A percentile compares a stretch with the other conserved stretches of the same genome.
Conservation (phyloP, 1,140 invertebrate species). For the Nasonia longicornis region DNA sequence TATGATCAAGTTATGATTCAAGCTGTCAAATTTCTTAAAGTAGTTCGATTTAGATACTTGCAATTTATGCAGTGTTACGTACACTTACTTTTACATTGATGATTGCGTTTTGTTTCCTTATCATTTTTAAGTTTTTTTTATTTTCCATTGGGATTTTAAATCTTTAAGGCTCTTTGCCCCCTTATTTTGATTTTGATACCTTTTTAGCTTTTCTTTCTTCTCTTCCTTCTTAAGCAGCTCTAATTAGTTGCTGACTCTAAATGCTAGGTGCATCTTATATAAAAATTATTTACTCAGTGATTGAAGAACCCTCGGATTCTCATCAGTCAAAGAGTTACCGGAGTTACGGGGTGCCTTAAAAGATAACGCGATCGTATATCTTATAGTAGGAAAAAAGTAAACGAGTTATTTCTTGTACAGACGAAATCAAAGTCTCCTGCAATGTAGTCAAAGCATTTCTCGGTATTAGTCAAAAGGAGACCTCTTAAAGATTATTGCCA, state of each 20-base stretch:
- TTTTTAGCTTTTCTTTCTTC: conserved; percentile 45
- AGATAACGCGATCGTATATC: conserved; percentile 43
- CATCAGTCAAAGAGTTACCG: conserved; percentile 43
- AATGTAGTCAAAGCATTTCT: conserved; percentile 41
- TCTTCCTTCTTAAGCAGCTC: conserved; percentile 28
- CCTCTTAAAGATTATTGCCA: conserved; percentile 21
- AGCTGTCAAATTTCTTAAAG: conserved; percentile 44
- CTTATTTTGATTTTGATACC: conserved; percentile 36
- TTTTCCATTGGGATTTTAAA: conserved; percentile 19
- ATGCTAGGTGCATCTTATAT: conserved; percentile 39
- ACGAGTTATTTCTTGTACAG: conserved; percentile 27
- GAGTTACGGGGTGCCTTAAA: conserved; percentile 43
- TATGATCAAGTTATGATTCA: conserved; percentile 8
- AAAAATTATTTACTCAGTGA: conserved; percentile 40
- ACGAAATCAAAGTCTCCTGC: conserved; percentile 35
- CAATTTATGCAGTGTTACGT: conserved; percentile 21
- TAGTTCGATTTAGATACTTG: conserved; percentile 25
- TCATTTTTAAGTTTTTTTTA: conserved; percentile 32
- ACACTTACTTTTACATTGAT: conserved; percentile 15
- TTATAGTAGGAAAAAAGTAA: conserved; percentile 22
- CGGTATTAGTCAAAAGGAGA: conserved; percentile 40
- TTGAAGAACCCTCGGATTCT: conserved; percentile 38
- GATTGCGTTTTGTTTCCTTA: conserved; percentile 20
- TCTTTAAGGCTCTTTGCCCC: conserved; percentile 10
- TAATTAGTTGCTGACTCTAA: conserved; percentile 33